Conservation (phyloP, 2,888 invertebrate genomes). For the Heliconius ethilla region DNA sequence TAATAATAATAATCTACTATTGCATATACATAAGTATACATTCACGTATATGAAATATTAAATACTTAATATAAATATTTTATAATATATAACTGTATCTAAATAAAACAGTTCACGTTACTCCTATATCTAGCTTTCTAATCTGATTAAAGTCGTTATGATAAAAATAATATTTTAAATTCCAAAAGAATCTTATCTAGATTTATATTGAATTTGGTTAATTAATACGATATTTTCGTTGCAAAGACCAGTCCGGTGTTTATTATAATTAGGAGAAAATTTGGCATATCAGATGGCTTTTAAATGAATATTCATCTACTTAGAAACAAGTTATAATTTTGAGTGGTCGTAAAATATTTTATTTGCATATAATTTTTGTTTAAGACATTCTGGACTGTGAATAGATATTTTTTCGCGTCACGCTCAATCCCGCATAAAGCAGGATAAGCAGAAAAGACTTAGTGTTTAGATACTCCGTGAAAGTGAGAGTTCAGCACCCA, state of each 20-base stretch:
- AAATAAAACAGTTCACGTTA: constrained; percentile 9
- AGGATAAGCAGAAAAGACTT: too few relatives aligned
- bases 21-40: neutral
- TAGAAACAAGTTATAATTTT: constrained; percentile 27
- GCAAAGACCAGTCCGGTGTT: constrained; percentile 1
- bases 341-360: constrained; percentile 12
- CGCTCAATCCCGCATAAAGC: too few relatives aligned
- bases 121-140: constrained; percentile 15
- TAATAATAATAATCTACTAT: neutral
- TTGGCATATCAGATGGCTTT: constrained; percentile 15
- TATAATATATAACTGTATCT: constrained; percentile 1
- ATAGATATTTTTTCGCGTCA: neutral
- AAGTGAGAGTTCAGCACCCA: too few relatives aligned
- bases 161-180: constrained; percentile 9
- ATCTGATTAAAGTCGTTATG: constrained; percentile 4
- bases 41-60: neutral
- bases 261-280: constrained; percentile 38
- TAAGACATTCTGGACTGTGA: neutral
- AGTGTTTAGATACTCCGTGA: too few relatives aligned
- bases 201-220: constrained; percentile 17
- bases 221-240: constrained; percentile 26
- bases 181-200: constrained; percentile 25
- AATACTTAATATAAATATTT: neutral
- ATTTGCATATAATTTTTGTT: constrained; percentile 25
- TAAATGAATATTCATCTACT: constrained; percentile 35